Conservation (phyloP, 2,113 vertebrate species). For the Athene noctua region DNA sequence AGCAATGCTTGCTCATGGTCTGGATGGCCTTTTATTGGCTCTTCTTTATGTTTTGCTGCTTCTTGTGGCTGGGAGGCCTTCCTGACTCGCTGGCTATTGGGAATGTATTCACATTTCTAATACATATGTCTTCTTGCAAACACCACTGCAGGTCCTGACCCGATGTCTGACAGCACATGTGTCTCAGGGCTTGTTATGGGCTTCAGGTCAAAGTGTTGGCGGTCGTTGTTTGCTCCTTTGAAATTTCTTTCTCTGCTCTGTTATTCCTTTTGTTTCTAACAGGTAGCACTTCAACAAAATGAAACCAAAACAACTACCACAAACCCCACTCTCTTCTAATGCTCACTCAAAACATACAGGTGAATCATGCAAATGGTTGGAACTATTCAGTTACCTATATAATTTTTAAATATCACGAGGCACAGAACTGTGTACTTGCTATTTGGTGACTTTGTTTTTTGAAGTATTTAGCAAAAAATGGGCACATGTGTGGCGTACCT, state of each 20-base stretch:
- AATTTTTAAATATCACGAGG: background rate
- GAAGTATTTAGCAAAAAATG: background rate
- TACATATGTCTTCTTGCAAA: background rate
- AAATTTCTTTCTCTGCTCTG: background rate
- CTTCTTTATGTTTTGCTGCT: background rate
- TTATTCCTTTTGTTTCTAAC: fast-evolving
- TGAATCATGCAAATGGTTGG: background rate
- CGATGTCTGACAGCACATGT: background rate
- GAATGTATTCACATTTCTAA: background rate
- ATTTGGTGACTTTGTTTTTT: background rate
- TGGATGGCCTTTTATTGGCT: background rate
- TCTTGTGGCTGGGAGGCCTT: background rate
- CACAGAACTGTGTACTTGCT: background rate
- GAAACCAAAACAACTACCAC: background rate
- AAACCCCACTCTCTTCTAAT: background rate
- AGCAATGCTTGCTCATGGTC: background rate
- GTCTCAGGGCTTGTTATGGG: background rate
- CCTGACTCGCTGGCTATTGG: fast-evolving
- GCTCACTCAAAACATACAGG: background rate
- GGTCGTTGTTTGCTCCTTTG: background rate
- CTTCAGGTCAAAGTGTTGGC: background rate
- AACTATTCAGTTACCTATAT: background rate
- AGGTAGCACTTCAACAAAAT: background rate
- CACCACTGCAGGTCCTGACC: background rate
- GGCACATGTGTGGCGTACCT: fast-evolving